A percentile compares a stretch with the other conserved stretches of the same genome.
Conservation (phyloP, 2,888 invertebrate species). For the Rotaria macrura region DNA sequence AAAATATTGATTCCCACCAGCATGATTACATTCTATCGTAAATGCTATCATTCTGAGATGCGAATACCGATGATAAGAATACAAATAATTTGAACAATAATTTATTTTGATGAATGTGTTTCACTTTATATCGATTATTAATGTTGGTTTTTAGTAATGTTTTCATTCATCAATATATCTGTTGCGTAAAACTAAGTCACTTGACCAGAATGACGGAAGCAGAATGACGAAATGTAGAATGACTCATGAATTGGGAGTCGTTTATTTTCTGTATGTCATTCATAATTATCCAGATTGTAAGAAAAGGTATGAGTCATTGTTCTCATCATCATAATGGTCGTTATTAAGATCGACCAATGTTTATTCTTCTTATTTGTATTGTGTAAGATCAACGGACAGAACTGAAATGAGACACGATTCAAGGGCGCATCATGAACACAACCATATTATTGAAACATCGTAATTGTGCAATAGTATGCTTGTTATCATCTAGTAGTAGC, state of each 20-base stretch:
- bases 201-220: no score
- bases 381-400: not conserved
- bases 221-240: no score
- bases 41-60: no score
- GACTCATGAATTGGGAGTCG: not conserved
- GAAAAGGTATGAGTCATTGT: not conserved
- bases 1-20: no score
- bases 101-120: no score
- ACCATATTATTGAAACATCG: not conserved
- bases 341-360: not conserved
- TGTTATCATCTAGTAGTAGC: not conserved
- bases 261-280: not conserved
- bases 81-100: no score
- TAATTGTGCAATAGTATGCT: not conserved
- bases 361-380: not conserved
- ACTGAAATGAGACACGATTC: not conserved
- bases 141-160: no score
- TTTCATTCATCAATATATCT: no score
- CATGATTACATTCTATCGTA: no score
- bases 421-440: not conserved
- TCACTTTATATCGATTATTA: no score
- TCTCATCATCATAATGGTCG: not conserved
- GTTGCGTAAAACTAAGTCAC: no score
- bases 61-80: no score
- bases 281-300: not conserved